Evolutionary conservation across 2,888 invertebrate genomes (phyloP).

Genomic region (Aricia artaxerxes): DNA sequence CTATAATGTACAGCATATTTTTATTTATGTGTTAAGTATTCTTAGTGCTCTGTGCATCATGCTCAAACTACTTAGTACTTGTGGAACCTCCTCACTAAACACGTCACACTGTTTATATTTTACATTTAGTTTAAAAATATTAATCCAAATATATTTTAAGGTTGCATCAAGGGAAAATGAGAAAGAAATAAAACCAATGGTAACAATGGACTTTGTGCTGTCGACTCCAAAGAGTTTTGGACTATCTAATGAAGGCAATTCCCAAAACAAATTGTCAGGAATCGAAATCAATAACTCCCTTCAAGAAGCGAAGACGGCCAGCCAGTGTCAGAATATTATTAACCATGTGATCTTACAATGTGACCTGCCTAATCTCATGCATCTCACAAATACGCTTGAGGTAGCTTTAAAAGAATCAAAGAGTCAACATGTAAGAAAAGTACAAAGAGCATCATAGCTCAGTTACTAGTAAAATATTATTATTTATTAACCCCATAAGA

Average conservation of each 20-base stretch:
- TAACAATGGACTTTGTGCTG: constrained; percentile 65
- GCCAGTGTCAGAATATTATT: constrained; percentile 68
- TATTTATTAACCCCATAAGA: neutral
- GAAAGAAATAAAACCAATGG: constrained; percentile 62
- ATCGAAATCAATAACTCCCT: constrained; percentile 55
- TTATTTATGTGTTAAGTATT: too few relatives aligned
- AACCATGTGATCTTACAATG: constrained; percentile 72
- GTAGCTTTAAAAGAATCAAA: constrained; percentile 80
- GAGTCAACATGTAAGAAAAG: constrained; percentile 78
- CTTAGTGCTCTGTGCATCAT: too few relatives aligned
- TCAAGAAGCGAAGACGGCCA: constrained; percentile 66
- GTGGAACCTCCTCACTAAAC: too few relatives aligned
- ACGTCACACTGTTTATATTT: too few relatives aligned
- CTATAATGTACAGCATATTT: too few relatives aligned
- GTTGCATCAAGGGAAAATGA: constrained; percentile 57
- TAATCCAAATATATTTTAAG: constrained; percentile 46
- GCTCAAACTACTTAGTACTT: too few relatives aligned
- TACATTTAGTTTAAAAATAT: neutral
- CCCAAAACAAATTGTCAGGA: constrained; percentile 38
- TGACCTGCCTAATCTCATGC: constrained; percentile 78
- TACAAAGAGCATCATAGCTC: constrained; percentile 69
- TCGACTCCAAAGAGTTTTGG: constrained; percentile 62
- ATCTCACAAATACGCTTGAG: constrained; percentile 77
- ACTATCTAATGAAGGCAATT: constrained; percentile 45
- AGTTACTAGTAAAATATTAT: neutral